These are phyloP conservation scores for Spinus olivaceus DNA, from an alignment of 2,797 vertebrate genomes.

Conservation along the genomic window DNA sequence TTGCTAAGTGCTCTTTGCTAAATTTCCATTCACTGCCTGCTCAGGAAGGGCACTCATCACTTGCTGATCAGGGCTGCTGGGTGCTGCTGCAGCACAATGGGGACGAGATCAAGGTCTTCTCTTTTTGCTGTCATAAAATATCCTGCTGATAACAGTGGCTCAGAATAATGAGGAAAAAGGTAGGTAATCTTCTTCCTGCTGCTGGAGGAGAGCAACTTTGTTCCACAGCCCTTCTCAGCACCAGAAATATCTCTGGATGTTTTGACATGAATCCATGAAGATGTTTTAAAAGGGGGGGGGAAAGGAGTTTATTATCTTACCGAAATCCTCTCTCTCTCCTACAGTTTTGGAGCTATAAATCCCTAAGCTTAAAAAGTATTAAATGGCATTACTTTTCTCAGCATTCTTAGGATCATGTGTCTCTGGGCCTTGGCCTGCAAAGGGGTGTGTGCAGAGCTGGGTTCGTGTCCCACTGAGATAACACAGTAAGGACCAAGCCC, in stretches of 20 bases:
- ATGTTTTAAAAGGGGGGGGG: neutral
- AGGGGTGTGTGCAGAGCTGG: neutral
- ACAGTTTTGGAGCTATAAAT: neutral
- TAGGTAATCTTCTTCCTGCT: neutral
- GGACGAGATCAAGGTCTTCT: neutral
- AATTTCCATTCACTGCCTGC: neutral
- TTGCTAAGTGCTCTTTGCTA: constrained; percentile 15
- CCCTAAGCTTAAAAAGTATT: neutral
- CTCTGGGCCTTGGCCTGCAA: neutral
- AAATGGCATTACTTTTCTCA: neutral
- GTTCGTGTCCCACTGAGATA: neutral
- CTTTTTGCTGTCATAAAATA: neutral
- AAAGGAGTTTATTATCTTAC: neutral
- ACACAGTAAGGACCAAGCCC: neutral
- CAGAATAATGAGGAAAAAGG: neutral
- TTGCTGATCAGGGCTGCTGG: neutral
- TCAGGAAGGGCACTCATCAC: neutral
- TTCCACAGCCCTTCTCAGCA: neutral
- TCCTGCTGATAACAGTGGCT: neutral
- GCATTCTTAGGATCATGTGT: neutral
- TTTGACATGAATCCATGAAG: neutral
- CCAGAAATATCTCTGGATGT: neutral
- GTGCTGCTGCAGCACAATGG: neutral
- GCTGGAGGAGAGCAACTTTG: neutral
- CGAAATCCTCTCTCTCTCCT: neutral